Percentiles rank a stretch among this genome's conserved stretches.
Evolutionary conservation across 2,113 vertebrate species (phyloP).

Genomic region (Excalfactoria chinensis): DNA sequence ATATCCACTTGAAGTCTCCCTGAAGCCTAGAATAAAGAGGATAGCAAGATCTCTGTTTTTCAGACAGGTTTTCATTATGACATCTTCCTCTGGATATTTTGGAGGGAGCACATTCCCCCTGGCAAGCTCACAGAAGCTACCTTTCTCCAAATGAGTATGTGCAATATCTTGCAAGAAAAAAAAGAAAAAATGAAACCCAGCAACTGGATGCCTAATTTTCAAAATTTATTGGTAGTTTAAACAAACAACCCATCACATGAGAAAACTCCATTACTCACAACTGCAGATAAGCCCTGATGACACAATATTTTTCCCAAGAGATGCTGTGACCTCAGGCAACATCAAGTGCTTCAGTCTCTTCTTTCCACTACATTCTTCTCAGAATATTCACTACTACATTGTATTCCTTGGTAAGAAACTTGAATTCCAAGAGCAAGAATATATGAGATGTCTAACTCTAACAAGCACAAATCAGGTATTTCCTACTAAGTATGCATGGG

Average conservation of each 20-base stretch:
- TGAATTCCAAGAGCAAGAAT: neutral
- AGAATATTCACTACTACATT: neutral
- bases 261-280: neutral
- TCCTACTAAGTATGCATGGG: conserved; percentile 33
- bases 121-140: neutral
- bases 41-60: neutral
- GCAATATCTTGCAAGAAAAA: neutral
- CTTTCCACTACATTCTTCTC: neutral
- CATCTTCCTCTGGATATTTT: neutral
- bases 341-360: neutral
- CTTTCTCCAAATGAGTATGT: neutral
- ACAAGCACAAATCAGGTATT: neutral
- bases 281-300: neutral
- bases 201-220: neutral
- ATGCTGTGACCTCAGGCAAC: neutral
- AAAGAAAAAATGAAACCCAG: neutral
- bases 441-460: neutral
- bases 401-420: neutral
- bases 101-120: neutral
- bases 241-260: neutral
- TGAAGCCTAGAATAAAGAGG: neutral
- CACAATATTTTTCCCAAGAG: neutral
- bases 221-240: neutral
- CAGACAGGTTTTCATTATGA: neutral
- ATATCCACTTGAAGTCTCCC: neutral